These are phyloP conservation scores for Entomyzon cyanotis DNA, from an alignment of 2,113 vertebrate species.

Conservation along the genomic window DNA sequence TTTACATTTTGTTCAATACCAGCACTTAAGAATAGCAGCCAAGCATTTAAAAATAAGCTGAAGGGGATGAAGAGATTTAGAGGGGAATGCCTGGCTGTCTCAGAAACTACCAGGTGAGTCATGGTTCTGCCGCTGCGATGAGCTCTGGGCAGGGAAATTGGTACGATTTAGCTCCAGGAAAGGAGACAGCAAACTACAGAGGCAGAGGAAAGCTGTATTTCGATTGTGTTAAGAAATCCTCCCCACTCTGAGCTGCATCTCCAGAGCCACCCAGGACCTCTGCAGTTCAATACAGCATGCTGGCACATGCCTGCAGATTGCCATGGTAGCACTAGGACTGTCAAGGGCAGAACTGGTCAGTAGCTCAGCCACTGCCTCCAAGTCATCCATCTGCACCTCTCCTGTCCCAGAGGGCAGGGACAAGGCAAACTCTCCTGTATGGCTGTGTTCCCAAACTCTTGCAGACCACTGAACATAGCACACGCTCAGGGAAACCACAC, in stretches of 20 bases:
- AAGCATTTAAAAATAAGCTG: slow-evolving; percentile 63
- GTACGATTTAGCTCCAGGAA: background rate
- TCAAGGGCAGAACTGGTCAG: background rate
- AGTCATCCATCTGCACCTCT: background rate
- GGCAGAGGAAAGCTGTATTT: background rate
- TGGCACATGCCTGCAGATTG: background rate
- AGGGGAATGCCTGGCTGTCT: slow-evolving; percentile 57
- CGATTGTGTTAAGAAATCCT: background rate
- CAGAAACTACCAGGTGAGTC: slow-evolving; percentile 51
- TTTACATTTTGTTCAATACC: slow-evolving; percentile 61
- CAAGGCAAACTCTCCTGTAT: background rate
- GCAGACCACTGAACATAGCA: fast-evolving
- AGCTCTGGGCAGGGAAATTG: background rate
- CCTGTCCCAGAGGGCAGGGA: background rate
- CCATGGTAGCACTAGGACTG: background rate
- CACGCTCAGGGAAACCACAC: background rate
- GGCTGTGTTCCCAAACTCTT: background rate
- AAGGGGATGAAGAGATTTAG: slow-evolving; percentile 61
- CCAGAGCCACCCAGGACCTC: background rate
- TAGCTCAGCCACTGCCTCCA: background rate
- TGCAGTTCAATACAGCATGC: background rate
- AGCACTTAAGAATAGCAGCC: slow-evolving; percentile 33
- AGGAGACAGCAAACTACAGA: background rate
- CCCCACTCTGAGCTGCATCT: background rate
- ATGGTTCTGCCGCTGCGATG: background rate